Evolutionary conservation across 2,797 vertebrate species (phyloP).

Genomic region (Helicolenus hilgendorfi): DNA sequence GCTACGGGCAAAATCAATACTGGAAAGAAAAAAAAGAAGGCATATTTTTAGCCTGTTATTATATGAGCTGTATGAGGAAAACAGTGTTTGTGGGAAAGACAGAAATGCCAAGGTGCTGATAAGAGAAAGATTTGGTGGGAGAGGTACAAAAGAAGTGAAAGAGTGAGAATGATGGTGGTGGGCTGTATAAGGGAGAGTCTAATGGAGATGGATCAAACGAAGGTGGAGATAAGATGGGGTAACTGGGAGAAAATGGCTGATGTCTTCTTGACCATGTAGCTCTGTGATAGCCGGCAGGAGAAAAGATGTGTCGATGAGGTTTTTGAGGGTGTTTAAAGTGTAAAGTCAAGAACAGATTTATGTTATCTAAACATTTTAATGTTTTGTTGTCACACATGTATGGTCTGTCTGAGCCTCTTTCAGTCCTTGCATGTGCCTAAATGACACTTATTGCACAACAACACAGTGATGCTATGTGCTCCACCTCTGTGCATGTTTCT

Average conservation of each 20-base stretch:
- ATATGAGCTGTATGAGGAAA: slow-evolving; percentile 92
- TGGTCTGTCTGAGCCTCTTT: background rate
- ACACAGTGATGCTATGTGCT: slow-evolving; percentile 7
- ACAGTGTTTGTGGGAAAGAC: slow-evolving; percentile 88
- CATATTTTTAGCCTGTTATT: slow-evolving; percentile 95
- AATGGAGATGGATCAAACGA: slow-evolving; percentile 86
- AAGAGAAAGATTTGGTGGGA: slow-evolving; percentile 64
- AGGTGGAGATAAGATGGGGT: slow-evolving; percentile 85
- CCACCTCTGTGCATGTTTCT: slow-evolving; percentile 50
- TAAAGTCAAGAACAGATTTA: background rate
- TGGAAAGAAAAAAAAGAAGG: slow-evolving; percentile 87
- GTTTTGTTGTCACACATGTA: background rate
- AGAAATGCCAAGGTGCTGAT: slow-evolving; percentile 82
- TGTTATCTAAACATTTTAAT: background rate
- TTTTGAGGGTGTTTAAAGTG: background rate
- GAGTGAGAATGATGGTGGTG: slow-evolving; percentile 72
- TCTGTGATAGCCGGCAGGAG: slow-evolving; percentile 1
- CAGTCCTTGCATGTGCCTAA: background rate
- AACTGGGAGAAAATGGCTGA: slow-evolving; percentile 85
- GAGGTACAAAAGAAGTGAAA: slow-evolving; percentile 64
- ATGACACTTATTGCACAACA: slow-evolving; percentile 15
- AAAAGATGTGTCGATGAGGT: background rate
- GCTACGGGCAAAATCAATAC: slow-evolving; percentile 94
- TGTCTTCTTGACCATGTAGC: slow-evolving; percentile 64
- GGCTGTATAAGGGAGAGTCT: slow-evolving; percentile 62